Evolutionary conservation across 1,140 invertebrate species (phyloP).

Genomic region (Euwallacea similis): DNA sequence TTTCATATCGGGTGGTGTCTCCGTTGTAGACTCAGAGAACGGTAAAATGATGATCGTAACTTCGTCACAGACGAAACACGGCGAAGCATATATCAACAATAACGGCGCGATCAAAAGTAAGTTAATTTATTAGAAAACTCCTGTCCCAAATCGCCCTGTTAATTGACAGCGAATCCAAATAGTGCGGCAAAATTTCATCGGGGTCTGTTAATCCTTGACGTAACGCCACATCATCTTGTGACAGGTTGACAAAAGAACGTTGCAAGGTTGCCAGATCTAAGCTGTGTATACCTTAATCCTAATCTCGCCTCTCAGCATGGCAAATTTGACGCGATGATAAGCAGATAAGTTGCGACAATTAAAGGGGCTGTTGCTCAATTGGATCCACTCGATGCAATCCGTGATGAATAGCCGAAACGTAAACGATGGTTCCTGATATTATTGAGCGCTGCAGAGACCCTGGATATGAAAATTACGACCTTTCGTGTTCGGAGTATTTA

Average conservation of each 20-base stretch:
- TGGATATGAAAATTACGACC: constrained; percentile 61
- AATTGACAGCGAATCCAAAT: not conserved
- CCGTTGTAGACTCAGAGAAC: not conserved
- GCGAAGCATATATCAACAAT: constrained; percentile 2
- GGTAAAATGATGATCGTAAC: constrained; percentile 33
- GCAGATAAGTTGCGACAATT: not conserved
- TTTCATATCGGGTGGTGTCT: constrained; percentile 8
- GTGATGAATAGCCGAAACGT: constrained; percentile 43
- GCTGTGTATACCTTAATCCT: not conserved
- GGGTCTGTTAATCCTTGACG: not conserved
- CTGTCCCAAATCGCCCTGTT: not conserved
- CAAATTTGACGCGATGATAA: not conserved
- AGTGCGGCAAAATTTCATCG: not conserved
- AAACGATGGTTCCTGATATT: constrained; percentile 62
- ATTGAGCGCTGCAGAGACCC: constrained; percentile 64
- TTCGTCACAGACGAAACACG: constrained; percentile 24
- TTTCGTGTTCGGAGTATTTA: constrained; percentile 56
- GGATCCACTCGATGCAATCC: not conserved
- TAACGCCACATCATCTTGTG: too few species aligned
- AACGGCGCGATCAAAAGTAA: constrained; percentile 11
- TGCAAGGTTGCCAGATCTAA: too few species aligned
- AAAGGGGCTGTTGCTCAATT: not conserved
- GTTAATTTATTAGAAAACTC: constrained; percentile 1
- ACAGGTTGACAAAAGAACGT: too few species aligned
- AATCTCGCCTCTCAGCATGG: not conserved